Evolutionary conservation across 2,888 invertebrate genomes (phyloP).

Genomic region (Drosophila percnosoma): DNA sequence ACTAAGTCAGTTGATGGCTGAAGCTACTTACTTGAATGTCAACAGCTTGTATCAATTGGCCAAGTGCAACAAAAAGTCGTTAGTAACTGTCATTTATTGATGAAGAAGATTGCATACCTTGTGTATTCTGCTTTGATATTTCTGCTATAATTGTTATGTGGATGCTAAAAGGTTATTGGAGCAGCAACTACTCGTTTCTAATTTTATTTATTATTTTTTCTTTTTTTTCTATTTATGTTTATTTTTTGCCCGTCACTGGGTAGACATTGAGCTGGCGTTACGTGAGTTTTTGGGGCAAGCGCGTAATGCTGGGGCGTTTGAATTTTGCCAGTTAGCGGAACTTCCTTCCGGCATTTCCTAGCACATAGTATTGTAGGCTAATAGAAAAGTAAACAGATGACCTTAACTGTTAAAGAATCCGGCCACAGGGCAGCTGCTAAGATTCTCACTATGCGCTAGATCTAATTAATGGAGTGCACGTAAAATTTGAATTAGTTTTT

Average conservation of each 20-base stretch:
- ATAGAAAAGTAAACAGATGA: slow-evolving; percentile 50
- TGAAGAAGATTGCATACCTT: slow-evolving; percentile 67
- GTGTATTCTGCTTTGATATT: slow-evolving; percentile 29
- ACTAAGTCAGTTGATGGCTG: not conserved
- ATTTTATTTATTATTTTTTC: not conserved
- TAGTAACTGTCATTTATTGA: slow-evolving; percentile 71
- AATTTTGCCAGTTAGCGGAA: slow-evolving; percentile 50
- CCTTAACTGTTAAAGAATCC: slow-evolving; percentile 68
- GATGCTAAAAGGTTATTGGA: slow-evolving; percentile 72
- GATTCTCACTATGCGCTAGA: slow-evolving; percentile 35
- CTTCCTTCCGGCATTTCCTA: slow-evolving; percentile 76
- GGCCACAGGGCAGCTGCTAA: slow-evolving; percentile 46
- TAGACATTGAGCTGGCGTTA: slow-evolving; percentile 49
- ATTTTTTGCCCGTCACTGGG: slow-evolving; percentile 36
- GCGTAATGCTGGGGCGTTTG: slow-evolving; percentile 15
- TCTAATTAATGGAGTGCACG: slow-evolving; percentile 77
- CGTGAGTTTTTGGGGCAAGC: slow-evolving; percentile 35
- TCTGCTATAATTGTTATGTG: slow-evolving; percentile 48
- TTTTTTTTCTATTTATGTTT: slow-evolving; percentile 1
- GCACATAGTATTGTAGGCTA: slow-evolving; percentile 5
- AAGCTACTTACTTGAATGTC: slow-evolving; percentile 64
- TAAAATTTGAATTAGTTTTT: slow-evolving; percentile 42
- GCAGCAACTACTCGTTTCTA: slow-evolving; percentile 49
- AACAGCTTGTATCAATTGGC: slow-evolving; percentile 57
- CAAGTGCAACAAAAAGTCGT: slow-evolving; percentile 58